Evolutionary conservation across 2,113 vertebrate species (phyloP).

Genomic region (Coryphaenoides rupestris): DNA sequence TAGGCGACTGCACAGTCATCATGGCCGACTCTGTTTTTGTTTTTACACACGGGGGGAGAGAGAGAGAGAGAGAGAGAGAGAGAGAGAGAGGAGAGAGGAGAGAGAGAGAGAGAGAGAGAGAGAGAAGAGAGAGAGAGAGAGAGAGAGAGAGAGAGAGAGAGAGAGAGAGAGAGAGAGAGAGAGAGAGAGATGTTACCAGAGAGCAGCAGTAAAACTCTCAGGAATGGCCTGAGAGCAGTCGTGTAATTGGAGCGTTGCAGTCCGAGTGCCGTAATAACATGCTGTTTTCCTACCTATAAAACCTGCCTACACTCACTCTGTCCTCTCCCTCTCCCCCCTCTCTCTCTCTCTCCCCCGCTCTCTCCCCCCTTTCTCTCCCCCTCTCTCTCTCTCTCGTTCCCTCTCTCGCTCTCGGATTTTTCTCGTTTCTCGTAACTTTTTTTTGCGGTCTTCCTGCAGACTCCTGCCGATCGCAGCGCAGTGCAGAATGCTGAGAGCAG

Average conservation of each 20-base stretch:
- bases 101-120: constrained; percentile 8
- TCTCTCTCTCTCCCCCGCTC: constrained; percentile 30
- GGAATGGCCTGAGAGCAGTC: constrained; percentile 43
- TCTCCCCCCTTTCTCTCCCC: too few species aligned
- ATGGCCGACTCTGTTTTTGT: not conserved
- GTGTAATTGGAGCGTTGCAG: constrained; percentile 50
- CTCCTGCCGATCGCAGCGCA: too few species aligned
- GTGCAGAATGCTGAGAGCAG: too few species aligned
- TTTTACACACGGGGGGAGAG: constrained; percentile 10
- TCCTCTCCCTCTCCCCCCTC: constrained; percentile 27
- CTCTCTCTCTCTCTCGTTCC: too few species aligned
- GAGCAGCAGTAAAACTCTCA: constrained; percentile 40
- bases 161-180: not conserved
- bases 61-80: constrained; percentile 4
- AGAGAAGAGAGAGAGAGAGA: not conserved
- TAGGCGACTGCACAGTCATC: not conserved
- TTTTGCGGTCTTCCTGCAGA: not conserved
- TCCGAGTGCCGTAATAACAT: constrained; percentile 52
- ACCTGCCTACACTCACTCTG: constrained; percentile 2
- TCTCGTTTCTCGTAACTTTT: too few species aligned
- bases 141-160: constrained; percentile 11
- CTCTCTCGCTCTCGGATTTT: too few species aligned
- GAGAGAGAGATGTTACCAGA: constrained; percentile 16
- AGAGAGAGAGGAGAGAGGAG: not conserved
- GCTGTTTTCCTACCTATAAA: constrained; percentile 48